Evolutionary conservation across 2,888 invertebrate species (phyloP), one percentile per base, ranked within the genome.

Genomic region (Amphipoea oculea): DNA sequence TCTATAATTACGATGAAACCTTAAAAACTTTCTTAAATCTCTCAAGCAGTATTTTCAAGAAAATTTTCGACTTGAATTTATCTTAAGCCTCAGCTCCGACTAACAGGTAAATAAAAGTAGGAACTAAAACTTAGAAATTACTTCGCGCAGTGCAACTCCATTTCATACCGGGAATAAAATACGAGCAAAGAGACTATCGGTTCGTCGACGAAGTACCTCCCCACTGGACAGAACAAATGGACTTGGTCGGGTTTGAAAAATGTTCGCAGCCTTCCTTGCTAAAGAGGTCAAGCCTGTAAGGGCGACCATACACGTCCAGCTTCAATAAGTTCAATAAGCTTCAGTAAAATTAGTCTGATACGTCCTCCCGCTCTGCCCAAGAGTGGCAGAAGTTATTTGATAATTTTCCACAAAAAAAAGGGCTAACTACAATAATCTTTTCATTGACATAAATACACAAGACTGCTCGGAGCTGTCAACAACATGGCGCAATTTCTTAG

Each of bases 171-270:
- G 42, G 42, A 67, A 69, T 14, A 66, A 51, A 84, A 84, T 36
- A 73, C 66, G 67, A 76, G 48, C 7, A 63, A 68, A 79, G 63
- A 72, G 75, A 84, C 23, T 67, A 60, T 51, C 66, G 42, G 73
- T 54, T 65, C n/a, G 40, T 45, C 51, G 40, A 17, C 40, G 40
- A 40, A 73, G 66, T 73, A 65, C 45, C 17, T 29, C 14, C 17
- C 12, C n/a, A 67, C 36, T 66, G 75, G 36, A 69, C 69, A 23
- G 51, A 73, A 83, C 72, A 66, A 84, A 79, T 79, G 73, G 42
- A 86, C 79, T 71, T 67, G 40, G 65, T 62, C 36, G 51, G 40
- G 67, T 73, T 84, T 76, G 87, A 84, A 68, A 87, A 76, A 87
- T 80, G 45, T 75, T 71, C 20, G 3, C 48, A 42, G 67, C 11